Evolutionary conservation across 2,797 vertebrate species (phyloP).

Genomic region (Moxostoma hubbsi): DNA sequence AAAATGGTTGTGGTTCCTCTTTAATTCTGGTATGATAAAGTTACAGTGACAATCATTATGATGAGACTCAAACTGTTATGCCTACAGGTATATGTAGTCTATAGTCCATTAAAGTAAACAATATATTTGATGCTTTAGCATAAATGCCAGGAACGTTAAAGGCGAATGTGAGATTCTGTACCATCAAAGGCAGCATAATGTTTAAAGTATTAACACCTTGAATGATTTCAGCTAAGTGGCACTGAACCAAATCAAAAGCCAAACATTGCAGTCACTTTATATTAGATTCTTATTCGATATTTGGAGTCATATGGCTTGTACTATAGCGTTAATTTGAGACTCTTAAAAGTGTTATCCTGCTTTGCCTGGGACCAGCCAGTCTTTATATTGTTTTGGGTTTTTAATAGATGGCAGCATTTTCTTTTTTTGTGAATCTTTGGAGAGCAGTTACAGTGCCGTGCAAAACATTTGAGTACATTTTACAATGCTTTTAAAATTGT

Average conservation of each 20-base stretch:
- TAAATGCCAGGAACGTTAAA: neutral
- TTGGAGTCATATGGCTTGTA: no score
- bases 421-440: neutral
- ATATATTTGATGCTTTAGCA: neutral
- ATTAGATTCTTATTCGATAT: neutral
- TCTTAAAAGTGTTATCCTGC: neutral
- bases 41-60: neutral
- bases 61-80: neutral
- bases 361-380: neutral
- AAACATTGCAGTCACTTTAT: conserved; percentile 10
- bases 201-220: neutral
- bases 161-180: neutral
- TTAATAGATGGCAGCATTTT: no score
- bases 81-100: neutral
- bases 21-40: neutral
- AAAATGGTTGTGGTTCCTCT: neutral
- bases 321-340: no score
- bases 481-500: neutral
- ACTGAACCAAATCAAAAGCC: neutral
- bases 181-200: no score
- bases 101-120: no score
- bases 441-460: conserved; percentile 6
- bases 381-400: neutral
- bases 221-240: neutral
- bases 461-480: conserved; percentile 7